Conservation (phyloP, 2,113 vertebrate genomes). For the Anser brachyrhynchus region DNA sequence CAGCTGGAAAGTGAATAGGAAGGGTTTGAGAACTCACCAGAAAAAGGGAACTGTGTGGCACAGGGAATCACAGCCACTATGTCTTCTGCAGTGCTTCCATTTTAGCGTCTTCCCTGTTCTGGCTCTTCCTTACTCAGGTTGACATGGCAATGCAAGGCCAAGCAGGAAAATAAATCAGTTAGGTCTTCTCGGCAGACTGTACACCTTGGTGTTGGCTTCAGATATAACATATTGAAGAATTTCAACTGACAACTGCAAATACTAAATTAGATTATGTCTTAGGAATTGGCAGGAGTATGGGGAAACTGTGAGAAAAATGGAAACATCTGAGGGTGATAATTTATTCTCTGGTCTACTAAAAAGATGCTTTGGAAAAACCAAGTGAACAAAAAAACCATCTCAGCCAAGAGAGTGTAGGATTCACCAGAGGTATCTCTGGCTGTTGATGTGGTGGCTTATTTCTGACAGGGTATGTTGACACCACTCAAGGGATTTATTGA, state of each 20-base stretch:
- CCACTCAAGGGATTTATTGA: background rate
- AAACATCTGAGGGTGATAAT: background rate
- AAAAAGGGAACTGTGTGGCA: background rate
- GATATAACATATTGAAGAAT: background rate
- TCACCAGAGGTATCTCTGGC: background rate
- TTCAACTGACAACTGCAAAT: background rate
- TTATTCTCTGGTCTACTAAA: background rate
- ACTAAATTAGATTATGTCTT: background rate
- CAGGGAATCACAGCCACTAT: background rate
- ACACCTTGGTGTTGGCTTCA: background rate
- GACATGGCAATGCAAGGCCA: background rate
- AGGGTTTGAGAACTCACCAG: background rate
- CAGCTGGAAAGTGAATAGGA: background rate
- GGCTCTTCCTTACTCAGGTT: background rate
- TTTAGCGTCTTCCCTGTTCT: background rate
- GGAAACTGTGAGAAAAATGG: background rate
- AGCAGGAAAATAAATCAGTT: background rate
- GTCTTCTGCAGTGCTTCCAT: background rate
- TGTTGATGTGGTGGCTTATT: background rate
- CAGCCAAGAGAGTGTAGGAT: background rate
- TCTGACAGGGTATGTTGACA: background rate
- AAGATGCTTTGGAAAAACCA: background rate
- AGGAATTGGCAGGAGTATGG: background rate
- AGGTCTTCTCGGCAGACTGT: background rate
- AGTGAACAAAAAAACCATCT: background rate